Evolutionary conservation across 92 coral and sea anemone genomes (phyloP).

Genomic region (Nematostella vectensis): DNA sequence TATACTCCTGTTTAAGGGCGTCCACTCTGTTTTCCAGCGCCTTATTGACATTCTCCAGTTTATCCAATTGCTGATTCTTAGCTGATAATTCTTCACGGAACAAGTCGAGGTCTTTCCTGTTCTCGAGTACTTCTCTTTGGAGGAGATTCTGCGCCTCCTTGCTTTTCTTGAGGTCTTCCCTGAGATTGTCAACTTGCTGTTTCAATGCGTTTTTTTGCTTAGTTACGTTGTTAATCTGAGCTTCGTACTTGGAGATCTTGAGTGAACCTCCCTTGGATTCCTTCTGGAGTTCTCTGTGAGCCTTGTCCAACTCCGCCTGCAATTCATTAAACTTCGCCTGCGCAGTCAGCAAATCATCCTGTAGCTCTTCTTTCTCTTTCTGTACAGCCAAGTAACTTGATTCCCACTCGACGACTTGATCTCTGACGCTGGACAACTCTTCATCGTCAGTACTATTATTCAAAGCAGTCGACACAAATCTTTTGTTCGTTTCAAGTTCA

Average conservation of each 20-base stretch:
- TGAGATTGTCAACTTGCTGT: slow-evolving; percentile 64
- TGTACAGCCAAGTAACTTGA: slow-evolving; percentile 76
- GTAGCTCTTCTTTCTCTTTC: slow-evolving; percentile 89
- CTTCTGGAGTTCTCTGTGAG: slow-evolving; percentile 84
- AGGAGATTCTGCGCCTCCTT: slow-evolving; percentile 68
- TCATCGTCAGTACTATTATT: slow-evolving; percentile 42
- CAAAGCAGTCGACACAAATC: slow-evolving; percentile 54
- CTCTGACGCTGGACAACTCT: slow-evolving; percentile 68
- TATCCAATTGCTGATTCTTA: slow-evolving; percentile 63
- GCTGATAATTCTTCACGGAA: slow-evolving; percentile 73
- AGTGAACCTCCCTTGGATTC: slow-evolving; percentile 69
- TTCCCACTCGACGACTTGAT: slow-evolving; percentile 86
- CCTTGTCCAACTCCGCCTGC: slow-evolving; percentile 73
- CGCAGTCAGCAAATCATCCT: slow-evolving; percentile 62
- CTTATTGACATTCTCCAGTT: slow-evolving; percentile 74
- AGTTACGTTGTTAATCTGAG: slow-evolving; percentile 74
- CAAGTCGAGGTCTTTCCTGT: slow-evolving; percentile 71
- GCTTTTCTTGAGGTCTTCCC: slow-evolving; percentile 78
- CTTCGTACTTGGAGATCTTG: slow-evolving; percentile 79
- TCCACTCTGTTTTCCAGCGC: slow-evolving; percentile 74
- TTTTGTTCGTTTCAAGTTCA: slow-evolving; percentile 73
- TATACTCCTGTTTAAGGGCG: slow-evolving; percentile 74
- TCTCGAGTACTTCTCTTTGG: slow-evolving; percentile 82
- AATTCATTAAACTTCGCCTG: slow-evolving; percentile 77
- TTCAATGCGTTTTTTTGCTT: slow-evolving; percentile 87